Conservation (phyloP, 2,113 vertebrate genomes). For the Hydrolagus affinis region DNA sequence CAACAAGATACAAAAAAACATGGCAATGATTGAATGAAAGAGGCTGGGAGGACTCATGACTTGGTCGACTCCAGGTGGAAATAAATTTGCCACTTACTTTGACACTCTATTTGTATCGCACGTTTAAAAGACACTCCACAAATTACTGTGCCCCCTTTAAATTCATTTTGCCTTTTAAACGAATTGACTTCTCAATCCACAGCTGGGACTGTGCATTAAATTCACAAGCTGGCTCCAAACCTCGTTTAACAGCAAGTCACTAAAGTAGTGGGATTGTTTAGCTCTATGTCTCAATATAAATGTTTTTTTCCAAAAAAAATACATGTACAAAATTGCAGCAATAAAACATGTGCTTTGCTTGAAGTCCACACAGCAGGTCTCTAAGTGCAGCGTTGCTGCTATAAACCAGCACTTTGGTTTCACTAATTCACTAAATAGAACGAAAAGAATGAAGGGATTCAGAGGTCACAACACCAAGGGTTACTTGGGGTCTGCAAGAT, state of each 20-base stretch:
- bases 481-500: no score
- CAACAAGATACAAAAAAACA: no score
- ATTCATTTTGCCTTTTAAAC: background rate
- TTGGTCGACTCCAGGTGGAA: background rate
- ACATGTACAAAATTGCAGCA: background rate
- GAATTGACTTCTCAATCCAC: background rate
- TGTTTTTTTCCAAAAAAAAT: background rate
- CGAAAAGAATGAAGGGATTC: background rate
- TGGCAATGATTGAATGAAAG: background rate
- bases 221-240: background rate
- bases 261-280: background rate
- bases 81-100: background rate
- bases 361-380: background rate
- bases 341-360: background rate
- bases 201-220: background rate
- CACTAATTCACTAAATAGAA: background rate
- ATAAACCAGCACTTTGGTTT: background rate
- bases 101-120: background rate
- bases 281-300: background rate
- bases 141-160: slow-evolving; percentile 1
- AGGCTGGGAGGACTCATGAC: no score
- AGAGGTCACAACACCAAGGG: no score
- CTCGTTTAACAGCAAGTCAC: slow-evolving; percentile 9
- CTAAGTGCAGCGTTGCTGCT: background rate
- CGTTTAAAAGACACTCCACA: no score